phyloP scores from a whole-genome alignment of 2,113 vertebrate species.

The Channa argus region DNA sequence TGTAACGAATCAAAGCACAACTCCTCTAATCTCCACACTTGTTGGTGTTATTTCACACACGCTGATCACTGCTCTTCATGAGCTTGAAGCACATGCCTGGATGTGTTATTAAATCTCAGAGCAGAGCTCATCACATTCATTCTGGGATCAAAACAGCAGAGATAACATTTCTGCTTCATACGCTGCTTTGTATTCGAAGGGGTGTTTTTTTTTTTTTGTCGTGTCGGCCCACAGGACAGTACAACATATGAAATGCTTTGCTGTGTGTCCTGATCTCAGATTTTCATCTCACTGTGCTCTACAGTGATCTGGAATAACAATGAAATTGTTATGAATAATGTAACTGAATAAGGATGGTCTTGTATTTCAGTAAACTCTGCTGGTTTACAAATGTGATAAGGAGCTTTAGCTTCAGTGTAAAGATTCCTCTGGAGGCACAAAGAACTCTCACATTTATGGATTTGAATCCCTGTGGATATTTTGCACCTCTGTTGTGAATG shows the following conservation, averaged over 20 bases:
- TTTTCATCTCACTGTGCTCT: conserved; percentile 52
- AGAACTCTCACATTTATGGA: conserved; percentile 30
- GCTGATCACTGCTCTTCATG: conserved; percentile 66
- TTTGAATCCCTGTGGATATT: conserved; percentile 51
- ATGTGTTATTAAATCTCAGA: conserved; percentile 71
- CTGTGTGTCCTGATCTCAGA: conserved; percentile 52
- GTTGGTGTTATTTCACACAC: conserved; percentile 74
- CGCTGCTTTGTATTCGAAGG: conserved; percentile 57
- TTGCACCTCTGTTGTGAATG: conserved; percentile 24
- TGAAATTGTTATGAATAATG: conserved; percentile 35
- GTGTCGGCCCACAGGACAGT: conserved; percentile 41
- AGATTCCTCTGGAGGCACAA: conserved; percentile 60
- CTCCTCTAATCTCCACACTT: conserved; percentile 74
- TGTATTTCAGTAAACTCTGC: conserved; percentile 59
- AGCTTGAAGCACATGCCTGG: conserved; percentile 66
- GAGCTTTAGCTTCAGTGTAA: conserved; percentile 56
- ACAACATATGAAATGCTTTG: conserved; percentile 49
- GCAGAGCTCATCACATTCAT: conserved; percentile 64
- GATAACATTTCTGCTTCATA: conserved; percentile 64
- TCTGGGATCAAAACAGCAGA: conserved; percentile 58
- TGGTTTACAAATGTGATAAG: conserved; percentile 59
- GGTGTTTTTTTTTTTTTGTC: neutral
- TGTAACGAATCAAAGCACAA: conserved; percentile 71
- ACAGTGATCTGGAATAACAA: conserved; percentile 51
- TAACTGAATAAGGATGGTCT: conserved; percentile 65